Percentiles rank a stretch among this genome's conserved stretches.
phyloP scores from a whole-genome alignment of 1,140 invertebrate genomes.

The Micrasema longulum region DNA sequence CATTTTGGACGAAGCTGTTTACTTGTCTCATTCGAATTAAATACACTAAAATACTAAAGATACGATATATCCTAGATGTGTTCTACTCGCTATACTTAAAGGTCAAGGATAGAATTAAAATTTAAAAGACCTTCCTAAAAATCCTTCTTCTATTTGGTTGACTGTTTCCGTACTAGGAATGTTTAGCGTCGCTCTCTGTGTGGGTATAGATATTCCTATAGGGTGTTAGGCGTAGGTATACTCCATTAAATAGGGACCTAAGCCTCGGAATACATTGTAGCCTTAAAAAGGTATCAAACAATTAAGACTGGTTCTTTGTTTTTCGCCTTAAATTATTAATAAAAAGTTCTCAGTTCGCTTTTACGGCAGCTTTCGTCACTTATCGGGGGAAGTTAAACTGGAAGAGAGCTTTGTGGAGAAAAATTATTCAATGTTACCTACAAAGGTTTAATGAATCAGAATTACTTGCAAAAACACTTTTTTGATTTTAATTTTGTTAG shows the following conservation, averaged over 20 bases:
- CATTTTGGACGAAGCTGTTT: too few relatives aligned
- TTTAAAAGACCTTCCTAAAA: too few relatives aligned
- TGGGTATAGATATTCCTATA: conserved; percentile 9
- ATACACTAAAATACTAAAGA: too few relatives aligned
- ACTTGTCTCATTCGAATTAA: too few relatives aligned
- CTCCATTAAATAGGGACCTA: conserved; percentile 55
- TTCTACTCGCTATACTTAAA: too few relatives aligned
- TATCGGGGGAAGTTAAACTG: conserved; percentile 32
- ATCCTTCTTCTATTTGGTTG: conserved; percentile 33
- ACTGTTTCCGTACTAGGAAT: conserved; percentile 10
- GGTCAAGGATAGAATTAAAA: too few relatives aligned
- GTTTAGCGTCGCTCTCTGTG: conserved; percentile 5
- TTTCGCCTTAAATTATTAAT: conserved; percentile 56
- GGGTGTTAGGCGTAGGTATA: conserved; percentile 45
- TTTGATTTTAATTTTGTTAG: too few relatives aligned
- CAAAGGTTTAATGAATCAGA: too few relatives aligned
- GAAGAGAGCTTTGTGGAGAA: not conserved
- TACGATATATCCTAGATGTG: too few relatives aligned
- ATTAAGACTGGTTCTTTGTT: conserved; percentile 55
- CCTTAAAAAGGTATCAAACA: conserved; percentile 56
- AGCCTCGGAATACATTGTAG: conserved; percentile 55
- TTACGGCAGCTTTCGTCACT: conserved; percentile 52
- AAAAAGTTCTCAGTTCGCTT: conserved; percentile 53
- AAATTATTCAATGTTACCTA: too few relatives aligned
- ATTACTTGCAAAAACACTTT: too few relatives aligned